Evolutionary conservation across 1,140 invertebrate species (phyloP).

Genomic region (Hydropsyche tenuis): DNA sequence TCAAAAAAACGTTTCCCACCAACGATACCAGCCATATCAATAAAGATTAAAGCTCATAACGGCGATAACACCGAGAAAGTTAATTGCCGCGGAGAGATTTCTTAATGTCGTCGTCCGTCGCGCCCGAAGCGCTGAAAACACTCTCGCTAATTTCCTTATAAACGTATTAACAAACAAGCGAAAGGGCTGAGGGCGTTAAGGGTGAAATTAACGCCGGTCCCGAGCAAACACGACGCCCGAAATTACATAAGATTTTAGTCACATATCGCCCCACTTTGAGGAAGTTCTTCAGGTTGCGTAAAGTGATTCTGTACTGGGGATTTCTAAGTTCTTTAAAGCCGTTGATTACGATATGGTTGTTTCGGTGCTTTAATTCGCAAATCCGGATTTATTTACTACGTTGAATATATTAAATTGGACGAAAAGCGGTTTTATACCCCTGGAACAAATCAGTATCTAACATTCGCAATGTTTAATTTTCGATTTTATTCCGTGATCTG

Average conservation of each 20-base stretch:
- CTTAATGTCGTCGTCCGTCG: slow-evolving; percentile 15
- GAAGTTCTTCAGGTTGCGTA: too few relatives aligned
- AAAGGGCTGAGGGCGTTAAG: background rate
- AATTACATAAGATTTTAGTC: slow-evolving; percentile 4
- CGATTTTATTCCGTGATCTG: slow-evolving; percentile 26
- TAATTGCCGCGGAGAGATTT: background rate
- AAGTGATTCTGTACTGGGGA: too few relatives aligned
- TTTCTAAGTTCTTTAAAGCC: background rate
- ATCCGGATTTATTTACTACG: too few relatives aligned
- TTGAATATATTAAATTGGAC: too few relatives aligned
- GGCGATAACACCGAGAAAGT: slow-evolving; percentile 1
- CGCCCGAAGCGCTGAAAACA: slow-evolving; percentile 13
- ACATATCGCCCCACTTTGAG: too few relatives aligned
- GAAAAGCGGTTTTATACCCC: background rate
- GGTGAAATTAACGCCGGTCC: slow-evolving; percentile 16
- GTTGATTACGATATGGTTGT: too few relatives aligned
- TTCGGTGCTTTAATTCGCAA: too few relatives aligned
- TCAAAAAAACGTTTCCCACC: too few relatives aligned
- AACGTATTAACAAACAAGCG: slow-evolving; percentile 16
- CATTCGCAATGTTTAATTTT: slow-evolving; percentile 22
- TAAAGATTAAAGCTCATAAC: slow-evolving; percentile 8
- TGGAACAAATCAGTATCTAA: slow-evolving; percentile 10
- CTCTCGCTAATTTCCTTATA: slow-evolving; percentile 24
- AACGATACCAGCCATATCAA: background rate
- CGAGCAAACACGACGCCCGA: background rate